Percentiles rank a stretch among this genome's conserved stretches.
phyloP scores from a whole-genome alignment of 2,888 invertebrate genomes.

The Endotricha flammealis region DNA sequence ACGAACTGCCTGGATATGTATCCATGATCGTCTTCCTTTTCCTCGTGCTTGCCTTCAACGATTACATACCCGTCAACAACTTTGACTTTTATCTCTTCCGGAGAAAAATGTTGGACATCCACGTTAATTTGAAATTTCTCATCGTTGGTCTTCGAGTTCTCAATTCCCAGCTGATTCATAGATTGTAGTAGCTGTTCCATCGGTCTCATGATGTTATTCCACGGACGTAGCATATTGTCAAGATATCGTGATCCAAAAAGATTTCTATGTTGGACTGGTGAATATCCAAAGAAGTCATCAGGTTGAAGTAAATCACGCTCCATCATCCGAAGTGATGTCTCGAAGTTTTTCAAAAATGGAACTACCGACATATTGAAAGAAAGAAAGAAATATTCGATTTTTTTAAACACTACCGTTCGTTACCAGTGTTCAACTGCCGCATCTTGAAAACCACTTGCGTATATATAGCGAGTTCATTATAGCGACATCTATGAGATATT shows the following conservation, averaged over 20 bases:
- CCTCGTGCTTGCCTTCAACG: conserved; percentile 87
- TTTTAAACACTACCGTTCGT: background rate
- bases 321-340: conserved; percentile 50
- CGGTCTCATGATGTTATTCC: conserved; percentile 38
- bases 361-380: conserved; percentile 48
- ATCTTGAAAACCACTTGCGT: conserved; percentile 2
- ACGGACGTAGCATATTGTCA: conserved; percentile 29
- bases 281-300: conserved; percentile 31
- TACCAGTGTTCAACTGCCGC: conserved; percentile 11
- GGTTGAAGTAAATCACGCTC: conserved; percentile 49
- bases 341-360: conserved; percentile 47
- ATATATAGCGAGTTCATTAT: conserved; percentile 29
- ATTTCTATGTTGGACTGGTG: conserved; percentile 29
- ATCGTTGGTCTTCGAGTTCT: conserved; percentile 62
- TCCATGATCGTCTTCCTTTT: conserved; percentile 85
- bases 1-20: conserved; percentile 85
- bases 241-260: conserved; percentile 24
- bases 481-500: conserved; percentile 41
- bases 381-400: no score
- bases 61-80: conserved; percentile 82
- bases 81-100: conserved; percentile 86
- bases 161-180: conserved; percentile 61
- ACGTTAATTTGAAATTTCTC: conserved; percentile 82
- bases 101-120: conserved; percentile 87
- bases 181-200: conserved; percentile 48